Conservation (phyloP, 2,797 vertebrate genomes). For the Pipistrellus pipistrellus region DNA sequence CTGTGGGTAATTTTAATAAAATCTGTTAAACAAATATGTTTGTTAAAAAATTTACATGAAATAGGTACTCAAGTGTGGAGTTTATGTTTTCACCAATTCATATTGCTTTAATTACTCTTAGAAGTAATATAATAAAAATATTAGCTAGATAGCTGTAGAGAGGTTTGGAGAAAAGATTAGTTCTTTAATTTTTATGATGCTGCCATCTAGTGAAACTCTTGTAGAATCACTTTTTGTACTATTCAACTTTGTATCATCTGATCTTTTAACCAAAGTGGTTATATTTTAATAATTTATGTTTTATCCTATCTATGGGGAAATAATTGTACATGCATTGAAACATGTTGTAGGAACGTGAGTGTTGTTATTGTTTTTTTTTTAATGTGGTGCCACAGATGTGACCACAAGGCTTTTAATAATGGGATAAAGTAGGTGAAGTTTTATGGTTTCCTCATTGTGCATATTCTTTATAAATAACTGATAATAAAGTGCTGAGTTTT, state of each 20-base stretch:
- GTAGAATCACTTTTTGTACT: slow-evolving; percentile 25
- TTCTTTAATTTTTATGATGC: slow-evolving; percentile 85
- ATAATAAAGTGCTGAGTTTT: slow-evolving; percentile 2
- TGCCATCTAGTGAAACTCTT: slow-evolving; percentile 88
- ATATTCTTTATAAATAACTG: slow-evolving; percentile 66
- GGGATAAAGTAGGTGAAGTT: background rate
- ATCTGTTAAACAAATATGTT: slow-evolving; percentile 36
- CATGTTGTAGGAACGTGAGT: background rate
- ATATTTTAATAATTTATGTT: slow-evolving; percentile 66
- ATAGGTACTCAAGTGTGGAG: slow-evolving; percentile 5
- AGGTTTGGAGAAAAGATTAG: background rate
- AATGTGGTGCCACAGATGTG: background rate
- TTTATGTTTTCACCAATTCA: slow-evolving; percentile 70
- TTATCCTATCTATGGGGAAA: slow-evolving; percentile 3
- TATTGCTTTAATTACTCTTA: background rate
- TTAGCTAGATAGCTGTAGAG: slow-evolving; percentile 65
- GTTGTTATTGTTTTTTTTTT: background rate
- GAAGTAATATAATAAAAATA: slow-evolving; percentile 76
- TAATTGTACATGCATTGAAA: background rate
- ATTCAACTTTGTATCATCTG: background rate
- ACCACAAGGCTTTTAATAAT: slow-evolving; percentile 56
- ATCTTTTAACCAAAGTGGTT: background rate
- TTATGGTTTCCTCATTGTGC: background rate
- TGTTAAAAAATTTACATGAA: slow-evolving; percentile 2
- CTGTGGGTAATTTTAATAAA: slow-evolving; percentile 69